Conservation (phyloP, 2,797 vertebrate genomes). For the Apodemus agrarius region DNA sequence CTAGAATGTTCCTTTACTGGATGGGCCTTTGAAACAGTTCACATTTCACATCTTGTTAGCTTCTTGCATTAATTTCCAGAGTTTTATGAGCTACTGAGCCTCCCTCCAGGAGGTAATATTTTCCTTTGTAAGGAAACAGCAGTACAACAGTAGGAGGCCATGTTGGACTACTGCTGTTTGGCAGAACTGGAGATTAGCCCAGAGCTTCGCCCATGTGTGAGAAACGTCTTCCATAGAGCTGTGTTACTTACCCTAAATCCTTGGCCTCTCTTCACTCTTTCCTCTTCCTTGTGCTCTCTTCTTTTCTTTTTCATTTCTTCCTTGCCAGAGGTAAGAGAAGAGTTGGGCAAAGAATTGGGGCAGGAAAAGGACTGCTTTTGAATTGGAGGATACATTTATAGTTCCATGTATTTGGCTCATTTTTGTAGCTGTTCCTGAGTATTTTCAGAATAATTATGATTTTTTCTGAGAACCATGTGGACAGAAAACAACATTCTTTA, state of each 20-base stretch:
- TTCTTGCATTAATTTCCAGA: not conserved
- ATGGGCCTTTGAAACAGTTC: fast-evolving
- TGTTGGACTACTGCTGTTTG: not conserved
- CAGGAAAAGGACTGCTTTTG: not conserved
- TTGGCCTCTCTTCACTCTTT: not conserved
- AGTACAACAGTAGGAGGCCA: not conserved
- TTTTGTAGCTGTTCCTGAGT: constrained; percentile 44
- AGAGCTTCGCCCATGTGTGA: fast-evolving
- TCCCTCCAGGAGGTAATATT: not conserved
- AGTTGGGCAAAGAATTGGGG: not conserved
- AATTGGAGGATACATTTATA: not conserved
- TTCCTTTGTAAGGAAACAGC: not conserved
- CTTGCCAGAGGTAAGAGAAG: not conserved
- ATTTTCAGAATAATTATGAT: constrained; percentile 38
- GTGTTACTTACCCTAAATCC: no score
- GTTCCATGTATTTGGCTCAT: not conserved
- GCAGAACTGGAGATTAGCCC: not conserved
- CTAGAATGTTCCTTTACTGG: not conserved
- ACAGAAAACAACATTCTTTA: constrained; percentile 33
- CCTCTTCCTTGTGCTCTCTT: not conserved
- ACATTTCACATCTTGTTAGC: not conserved
- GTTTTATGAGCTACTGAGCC: not conserved
- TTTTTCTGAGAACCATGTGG: constrained; percentile 43
- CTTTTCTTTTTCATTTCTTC: not conserved
- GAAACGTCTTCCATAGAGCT: not conserved